Evolutionary conservation across 2,113 vertebrate species (phyloP).

Genomic region (Panurus biarmicus): DNA sequence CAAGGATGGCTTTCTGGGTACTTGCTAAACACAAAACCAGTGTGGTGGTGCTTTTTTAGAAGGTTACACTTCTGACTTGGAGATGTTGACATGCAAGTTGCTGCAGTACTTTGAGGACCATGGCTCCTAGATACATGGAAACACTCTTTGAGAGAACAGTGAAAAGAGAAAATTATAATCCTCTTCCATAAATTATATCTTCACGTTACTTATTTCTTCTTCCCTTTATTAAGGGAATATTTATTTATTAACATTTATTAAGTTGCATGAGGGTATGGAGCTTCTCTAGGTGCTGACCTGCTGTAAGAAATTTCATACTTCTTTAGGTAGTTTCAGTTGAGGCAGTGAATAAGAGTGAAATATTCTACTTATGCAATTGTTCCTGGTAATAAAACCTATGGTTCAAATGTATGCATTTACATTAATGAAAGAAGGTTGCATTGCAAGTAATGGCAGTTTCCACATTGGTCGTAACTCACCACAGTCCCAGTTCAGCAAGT

Average conservation of each 20-base stretch:
- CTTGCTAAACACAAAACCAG: background rate
- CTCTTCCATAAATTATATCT: background rate
- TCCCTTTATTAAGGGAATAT: too few relatives aligned
- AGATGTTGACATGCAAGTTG: background rate
- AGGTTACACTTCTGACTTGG: background rate
- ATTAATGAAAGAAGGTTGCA: conserved; percentile 14
- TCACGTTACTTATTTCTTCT: background rate
- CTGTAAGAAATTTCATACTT: background rate
- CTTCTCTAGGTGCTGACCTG: background rate
- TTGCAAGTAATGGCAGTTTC: conserved; percentile 23
- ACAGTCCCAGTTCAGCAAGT: conserved; percentile 18
- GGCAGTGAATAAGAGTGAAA: background rate
- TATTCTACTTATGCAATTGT: background rate
- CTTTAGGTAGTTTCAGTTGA: background rate
- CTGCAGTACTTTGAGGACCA: background rate
- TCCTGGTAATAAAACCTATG: background rate
- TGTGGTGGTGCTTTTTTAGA: background rate
- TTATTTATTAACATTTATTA: background rate
- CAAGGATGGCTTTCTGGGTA: background rate
- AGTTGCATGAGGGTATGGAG: background rate
- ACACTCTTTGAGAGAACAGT: background rate
- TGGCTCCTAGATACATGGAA: background rate
- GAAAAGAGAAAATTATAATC: background rate
- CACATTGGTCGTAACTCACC: background rate
- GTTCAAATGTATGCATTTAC: background rate